phyloP scores from a whole-genome alignment of 2,888 invertebrate genomes.

The Cheilosia vernalis region DNA sequence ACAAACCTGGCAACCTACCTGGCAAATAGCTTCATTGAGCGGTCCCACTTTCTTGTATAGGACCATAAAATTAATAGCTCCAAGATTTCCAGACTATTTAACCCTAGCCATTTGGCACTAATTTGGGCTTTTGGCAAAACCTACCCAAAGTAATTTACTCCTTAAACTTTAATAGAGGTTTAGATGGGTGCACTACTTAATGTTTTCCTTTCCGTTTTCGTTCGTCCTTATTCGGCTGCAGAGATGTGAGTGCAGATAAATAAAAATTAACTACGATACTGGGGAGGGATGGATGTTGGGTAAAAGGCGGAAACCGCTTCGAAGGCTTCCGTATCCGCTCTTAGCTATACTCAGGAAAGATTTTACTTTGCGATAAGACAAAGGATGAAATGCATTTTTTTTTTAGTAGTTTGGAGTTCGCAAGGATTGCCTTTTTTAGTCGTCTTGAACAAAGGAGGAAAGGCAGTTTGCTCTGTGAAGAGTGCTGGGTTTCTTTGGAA shows the following conservation, averaged over 20 bases:
- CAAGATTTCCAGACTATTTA: conserved; percentile 77
- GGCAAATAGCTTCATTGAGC: conserved; percentile 76
- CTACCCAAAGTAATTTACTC: conserved; percentile 62
- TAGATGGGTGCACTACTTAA: conserved; percentile 66
- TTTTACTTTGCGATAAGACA: conserved; percentile 67
- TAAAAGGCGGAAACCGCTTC: conserved; percentile 68
- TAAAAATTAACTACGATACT: conserved; percentile 40
- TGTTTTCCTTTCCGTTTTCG: conserved; percentile 35
- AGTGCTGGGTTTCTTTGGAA: conserved; percentile 31
- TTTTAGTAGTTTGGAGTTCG: conserved; percentile 18
- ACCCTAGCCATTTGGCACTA: conserved; percentile 70
- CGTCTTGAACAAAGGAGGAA: conserved; percentile 7
- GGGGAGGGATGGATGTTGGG: conserved; percentile 10
- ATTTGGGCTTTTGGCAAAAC: conserved; percentile 62
- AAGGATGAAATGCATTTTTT: conserved; percentile 15
- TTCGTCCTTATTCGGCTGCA: conserved; percentile 57
- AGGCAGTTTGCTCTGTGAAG: neutral
- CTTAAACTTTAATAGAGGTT: conserved; percentile 71
- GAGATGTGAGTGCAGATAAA: conserved; percentile 54
- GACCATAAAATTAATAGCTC: conserved; percentile 60
- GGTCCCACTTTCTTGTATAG: conserved; percentile 55
- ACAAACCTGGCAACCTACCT: conserved; percentile 10
- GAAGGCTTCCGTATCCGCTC: conserved; percentile 69
- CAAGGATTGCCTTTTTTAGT: conserved; percentile 28
- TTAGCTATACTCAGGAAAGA: conserved; percentile 57